phyloP scores from a whole-genome alignment of 2,888 invertebrate genomes.

The Chaitophorus viminalis region DNA sequence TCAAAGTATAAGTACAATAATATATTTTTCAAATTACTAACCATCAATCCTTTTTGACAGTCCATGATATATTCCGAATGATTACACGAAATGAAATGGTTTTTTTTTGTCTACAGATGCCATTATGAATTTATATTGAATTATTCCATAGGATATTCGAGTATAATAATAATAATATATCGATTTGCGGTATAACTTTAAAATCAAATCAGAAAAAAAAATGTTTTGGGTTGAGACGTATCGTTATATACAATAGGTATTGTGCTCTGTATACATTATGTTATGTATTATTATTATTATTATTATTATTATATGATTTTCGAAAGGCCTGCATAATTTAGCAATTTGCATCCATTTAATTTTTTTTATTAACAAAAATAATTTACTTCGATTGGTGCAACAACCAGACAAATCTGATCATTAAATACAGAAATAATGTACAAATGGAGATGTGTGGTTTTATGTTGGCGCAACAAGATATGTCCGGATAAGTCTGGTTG shows the following conservation, averaged over 20 bases:
- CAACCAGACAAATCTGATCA: too few species aligned
- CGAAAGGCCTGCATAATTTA: not conserved
- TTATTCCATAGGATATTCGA: not conserved
- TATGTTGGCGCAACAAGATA: too few species aligned
- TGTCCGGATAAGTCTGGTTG: too few species aligned
- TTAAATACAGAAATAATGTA: too few species aligned
- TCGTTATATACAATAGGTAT: not conserved
- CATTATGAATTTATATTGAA: not conserved
- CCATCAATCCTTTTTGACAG: slow-evolving; percentile 16
- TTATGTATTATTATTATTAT: too few species aligned
- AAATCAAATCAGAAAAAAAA: not conserved
- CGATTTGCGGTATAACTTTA: too few species aligned
- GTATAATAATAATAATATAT: not conserved
- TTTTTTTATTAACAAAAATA: not conserved
- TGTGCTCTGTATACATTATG: not conserved
- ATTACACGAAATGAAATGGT: not conserved
- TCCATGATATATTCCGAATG: not conserved
- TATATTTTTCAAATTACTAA: not conserved
- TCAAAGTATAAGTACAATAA: not conserved
- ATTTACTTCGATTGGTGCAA: too few species aligned
- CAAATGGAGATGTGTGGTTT: too few species aligned
- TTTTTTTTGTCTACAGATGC: not conserved
- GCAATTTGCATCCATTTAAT: not conserved
- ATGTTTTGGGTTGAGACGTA: not conserved
- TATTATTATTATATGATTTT: not conserved